Evolutionary conservation across 2,888 invertebrate genomes (phyloP).

Genomic region (Netelia virgata): DNA sequence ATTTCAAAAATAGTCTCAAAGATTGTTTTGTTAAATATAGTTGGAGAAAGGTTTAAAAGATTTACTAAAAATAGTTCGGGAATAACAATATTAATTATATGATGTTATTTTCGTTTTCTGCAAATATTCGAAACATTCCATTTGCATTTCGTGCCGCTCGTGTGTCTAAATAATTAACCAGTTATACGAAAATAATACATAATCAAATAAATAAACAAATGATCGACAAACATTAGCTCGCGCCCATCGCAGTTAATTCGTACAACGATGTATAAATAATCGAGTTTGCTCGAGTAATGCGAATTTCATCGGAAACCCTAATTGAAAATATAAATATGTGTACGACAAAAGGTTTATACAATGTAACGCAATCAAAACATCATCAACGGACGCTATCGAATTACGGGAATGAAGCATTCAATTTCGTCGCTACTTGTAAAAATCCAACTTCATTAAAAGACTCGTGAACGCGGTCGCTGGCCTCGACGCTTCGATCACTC

Average conservation of each 20-base stretch:
- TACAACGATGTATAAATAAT: background rate
- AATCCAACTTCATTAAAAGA: background rate
- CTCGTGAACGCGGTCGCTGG: background rate
- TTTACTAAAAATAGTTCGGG: too few species aligned
- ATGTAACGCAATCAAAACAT: background rate
- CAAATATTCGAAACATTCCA: too few species aligned
- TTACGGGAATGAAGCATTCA: background rate
- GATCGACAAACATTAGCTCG: background rate
- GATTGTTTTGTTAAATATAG: too few species aligned
- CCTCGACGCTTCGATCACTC: conserved; percentile 14
- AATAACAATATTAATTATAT: too few species aligned
- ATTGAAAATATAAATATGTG: background rate
- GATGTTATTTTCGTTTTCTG: too few species aligned
- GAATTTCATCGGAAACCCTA: background rate
- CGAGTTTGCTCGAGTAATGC: background rate
- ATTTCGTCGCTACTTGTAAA: background rate
- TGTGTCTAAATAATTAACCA: too few species aligned
- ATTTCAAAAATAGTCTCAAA: too few species aligned
- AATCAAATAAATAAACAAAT: background rate
- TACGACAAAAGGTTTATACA: background rate
- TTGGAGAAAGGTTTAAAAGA: too few species aligned
- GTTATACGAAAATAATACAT: too few species aligned
- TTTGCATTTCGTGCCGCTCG: too few species aligned
- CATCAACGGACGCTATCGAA: background rate
- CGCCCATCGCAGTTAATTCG: background rate